These are phyloP conservation scores for Urechis unicinctus DNA, from an alignment of 2,888 invertebrate genomes.

Conservation along the genomic window DNA sequence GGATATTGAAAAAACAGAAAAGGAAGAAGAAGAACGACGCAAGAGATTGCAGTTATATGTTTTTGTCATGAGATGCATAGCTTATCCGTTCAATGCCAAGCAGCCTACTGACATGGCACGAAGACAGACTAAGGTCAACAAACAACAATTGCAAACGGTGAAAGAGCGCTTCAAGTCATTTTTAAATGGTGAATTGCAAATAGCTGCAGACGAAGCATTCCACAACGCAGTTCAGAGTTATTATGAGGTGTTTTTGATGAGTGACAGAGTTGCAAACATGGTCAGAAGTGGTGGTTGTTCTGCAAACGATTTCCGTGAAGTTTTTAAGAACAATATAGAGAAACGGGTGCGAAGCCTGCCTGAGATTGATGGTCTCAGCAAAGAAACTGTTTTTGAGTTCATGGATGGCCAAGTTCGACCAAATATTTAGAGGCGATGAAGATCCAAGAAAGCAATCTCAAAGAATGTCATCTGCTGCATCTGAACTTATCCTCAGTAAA, in stretches of 20 bases:
- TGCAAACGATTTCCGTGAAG: constrained; percentile 97
- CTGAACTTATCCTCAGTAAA: constrained; percentile 89
- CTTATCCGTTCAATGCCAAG: constrained; percentile 99
- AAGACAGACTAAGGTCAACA: constrained; percentile 87
- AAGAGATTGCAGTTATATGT: constrained; percentile 92
- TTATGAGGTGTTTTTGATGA: constrained; percentile 80
- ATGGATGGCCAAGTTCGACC: constrained; percentile 98
- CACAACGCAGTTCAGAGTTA: constrained; percentile 94
- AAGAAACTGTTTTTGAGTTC: constrained; percentile 97
- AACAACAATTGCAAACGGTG: constrained; percentile 90
- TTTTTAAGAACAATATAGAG: constrained; percentile 95
- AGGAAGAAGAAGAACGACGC: constrained; percentile 93
- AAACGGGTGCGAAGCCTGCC: constrained; percentile 94
- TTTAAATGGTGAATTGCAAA: constrained; percentile 90
- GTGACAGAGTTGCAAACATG: constrained; percentile 92
- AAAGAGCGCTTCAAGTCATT: constrained; percentile 87
- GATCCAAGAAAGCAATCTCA: constrained; percentile 56
- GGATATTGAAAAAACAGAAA: constrained; percentile 77
- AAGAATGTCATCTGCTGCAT: constrained; percentile 55
- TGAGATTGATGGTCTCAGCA: constrained; percentile 98
- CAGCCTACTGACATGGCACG: constrained; percentile 97
- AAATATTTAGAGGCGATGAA: constrained; percentile 70
- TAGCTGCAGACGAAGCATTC: constrained; percentile 65
- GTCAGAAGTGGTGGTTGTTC: constrained; percentile 97
- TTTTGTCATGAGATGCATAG: constrained; percentile 93